phyloP scores from a whole-genome alignment of 2,797 vertebrate species.

The Tapera naevia region DNA sequence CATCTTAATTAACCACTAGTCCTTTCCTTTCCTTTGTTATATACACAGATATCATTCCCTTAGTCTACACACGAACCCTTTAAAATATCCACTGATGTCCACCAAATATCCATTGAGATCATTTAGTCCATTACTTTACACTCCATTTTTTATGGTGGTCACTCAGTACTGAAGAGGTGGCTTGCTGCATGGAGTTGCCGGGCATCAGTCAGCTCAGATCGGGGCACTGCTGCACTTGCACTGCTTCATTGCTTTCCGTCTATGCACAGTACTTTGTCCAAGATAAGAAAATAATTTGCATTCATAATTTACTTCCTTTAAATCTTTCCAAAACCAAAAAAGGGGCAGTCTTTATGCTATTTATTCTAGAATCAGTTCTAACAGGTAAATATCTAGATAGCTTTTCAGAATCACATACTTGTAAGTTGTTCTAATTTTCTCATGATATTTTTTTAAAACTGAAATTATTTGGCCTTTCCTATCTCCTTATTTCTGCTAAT shows the following conservation, averaged over 20 bases:
- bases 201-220: background rate
- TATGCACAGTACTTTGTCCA: background rate
- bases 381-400: background rate
- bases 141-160: background rate
- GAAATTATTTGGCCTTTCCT: background rate
- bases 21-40: background rate
- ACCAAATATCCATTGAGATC: background rate
- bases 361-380: background rate
- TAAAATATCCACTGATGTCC: background rate
- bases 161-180: background rate
- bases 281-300: background rate
- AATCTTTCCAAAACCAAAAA: background rate
- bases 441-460: background rate
- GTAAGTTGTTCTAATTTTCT: background rate
- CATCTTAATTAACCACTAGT: accelerated
- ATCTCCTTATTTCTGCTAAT: background rate
- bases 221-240: background rate
- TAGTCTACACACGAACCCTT: background rate
- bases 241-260: too few species aligned
- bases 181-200: background rate
- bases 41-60: background rate
- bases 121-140: background rate
- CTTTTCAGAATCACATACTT: background rate
- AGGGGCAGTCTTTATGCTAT: accelerated
- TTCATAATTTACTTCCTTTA: background rate